Conservation (phyloP, 2,113 vertebrate species). For the Lucifuga dentata region DNA sequence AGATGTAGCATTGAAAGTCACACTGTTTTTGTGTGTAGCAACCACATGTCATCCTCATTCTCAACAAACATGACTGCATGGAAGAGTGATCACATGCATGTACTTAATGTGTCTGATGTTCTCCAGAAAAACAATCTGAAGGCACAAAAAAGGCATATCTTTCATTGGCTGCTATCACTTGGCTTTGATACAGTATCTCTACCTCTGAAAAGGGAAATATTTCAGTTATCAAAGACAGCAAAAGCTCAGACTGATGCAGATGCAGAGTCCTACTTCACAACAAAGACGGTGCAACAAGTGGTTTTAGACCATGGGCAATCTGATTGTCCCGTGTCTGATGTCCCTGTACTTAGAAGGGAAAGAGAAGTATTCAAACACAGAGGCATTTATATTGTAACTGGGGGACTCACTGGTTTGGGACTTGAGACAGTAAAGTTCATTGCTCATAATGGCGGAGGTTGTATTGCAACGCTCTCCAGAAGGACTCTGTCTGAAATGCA, state of each 20-base stretch:
- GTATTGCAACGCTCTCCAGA: slow-evolving; percentile 85
- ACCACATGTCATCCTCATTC: slow-evolving; percentile 44
- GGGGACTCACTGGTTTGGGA: slow-evolving; percentile 89
- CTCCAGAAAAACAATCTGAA: slow-evolving; percentile 84
- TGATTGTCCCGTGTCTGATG: slow-evolving; percentile 69
- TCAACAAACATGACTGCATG: slow-evolving; percentile 46
- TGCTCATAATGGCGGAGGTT: slow-evolving; percentile 81
- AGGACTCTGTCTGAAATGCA: slow-evolving; percentile 66
- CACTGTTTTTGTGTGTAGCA: slow-evolving; percentile 80
- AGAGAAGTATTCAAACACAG: slow-evolving; percentile 79
- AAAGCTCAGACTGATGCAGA: slow-evolving; percentile 6
- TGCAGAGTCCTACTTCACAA: slow-evolving; percentile 83
- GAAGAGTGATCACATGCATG: slow-evolving; percentile 69
- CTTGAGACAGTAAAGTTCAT: slow-evolving; percentile 90
- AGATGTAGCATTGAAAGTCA: slow-evolving; percentile 66
- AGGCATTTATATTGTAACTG: slow-evolving; percentile 84
- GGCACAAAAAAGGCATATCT: slow-evolving; percentile 64
- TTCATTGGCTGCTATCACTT: slow-evolving; percentile 81
- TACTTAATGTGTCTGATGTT: slow-evolving; percentile 75
- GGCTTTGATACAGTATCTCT: slow-evolving; percentile 62
- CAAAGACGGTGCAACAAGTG: slow-evolving; percentile 68
- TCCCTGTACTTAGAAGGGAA: slow-evolving; percentile 62
- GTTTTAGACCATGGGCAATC: slow-evolving; percentile 65
- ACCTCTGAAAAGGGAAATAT: slow-evolving; percentile 61
- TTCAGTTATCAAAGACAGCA: slow-evolving; percentile 45